Evolutionary conservation across 2,888 invertebrate genomes (phyloP).

Genomic region (Spicauda simplicius): DNA sequence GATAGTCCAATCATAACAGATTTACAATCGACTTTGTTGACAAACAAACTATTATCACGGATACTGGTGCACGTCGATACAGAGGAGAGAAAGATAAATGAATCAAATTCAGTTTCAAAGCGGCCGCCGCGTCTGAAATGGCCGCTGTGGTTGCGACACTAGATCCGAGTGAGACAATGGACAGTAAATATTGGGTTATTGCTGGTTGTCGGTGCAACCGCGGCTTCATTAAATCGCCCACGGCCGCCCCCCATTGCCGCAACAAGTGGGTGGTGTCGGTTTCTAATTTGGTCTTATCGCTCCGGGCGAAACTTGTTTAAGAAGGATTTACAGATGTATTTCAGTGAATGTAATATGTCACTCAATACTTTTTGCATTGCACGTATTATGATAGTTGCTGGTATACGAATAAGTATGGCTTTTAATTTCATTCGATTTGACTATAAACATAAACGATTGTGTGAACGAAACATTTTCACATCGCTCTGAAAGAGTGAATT

Average conservation of each 20-base stretch:
- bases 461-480: not conserved
- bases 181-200: slow-evolving; percentile 61
- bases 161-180: slow-evolving; percentile 55
- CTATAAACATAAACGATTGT: not conserved
- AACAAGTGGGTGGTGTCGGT: slow-evolving; percentile 54
- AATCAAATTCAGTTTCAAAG: slow-evolving; percentile 47
- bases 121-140: slow-evolving; percentile 42
- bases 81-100: slow-evolving; percentile 43
- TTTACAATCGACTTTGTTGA: slow-evolving; percentile 37
- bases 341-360: slow-evolving; percentile 13
- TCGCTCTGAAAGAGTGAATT: no score
- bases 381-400: not conserved
- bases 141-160: slow-evolving; percentile 41
- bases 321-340: slow-evolving; percentile 36
- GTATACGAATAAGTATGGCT: no score
- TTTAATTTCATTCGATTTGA: no score
- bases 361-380: not conserved
- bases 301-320: slow-evolving; percentile 36
- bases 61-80: slow-evolving; percentile 26
- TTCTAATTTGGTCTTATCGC: slow-evolving; percentile 46
- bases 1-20: slow-evolving; percentile 34
- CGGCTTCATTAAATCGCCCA: slow-evolving; percentile 69
- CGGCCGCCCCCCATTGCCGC: slow-evolving; percentile 48
- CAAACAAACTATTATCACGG: slow-evolving; percentile 37
- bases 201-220: slow-evolving; percentile 55